Percentiles rank a stretch among this genome's conserved stretches.
phyloP scores from a whole-genome alignment of 2,797 vertebrate species.

The Clarias fuscus region DNA sequence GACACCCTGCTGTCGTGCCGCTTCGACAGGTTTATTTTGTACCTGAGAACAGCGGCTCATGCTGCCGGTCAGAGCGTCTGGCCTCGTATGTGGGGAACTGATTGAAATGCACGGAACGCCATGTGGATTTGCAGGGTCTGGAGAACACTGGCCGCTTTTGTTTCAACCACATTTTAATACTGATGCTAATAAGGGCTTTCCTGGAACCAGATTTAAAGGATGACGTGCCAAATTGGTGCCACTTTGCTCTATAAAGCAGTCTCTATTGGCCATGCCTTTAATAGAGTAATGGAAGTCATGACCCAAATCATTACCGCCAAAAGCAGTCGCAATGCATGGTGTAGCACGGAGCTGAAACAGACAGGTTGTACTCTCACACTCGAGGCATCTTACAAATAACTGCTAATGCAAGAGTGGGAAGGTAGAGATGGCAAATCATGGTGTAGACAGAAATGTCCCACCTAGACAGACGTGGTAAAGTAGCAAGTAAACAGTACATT shows the following conservation, averaged over 20 bases:
- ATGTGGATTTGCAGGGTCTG: conserved; percentile 62
- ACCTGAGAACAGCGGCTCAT: conserved; percentile 54
- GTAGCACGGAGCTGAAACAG: background rate
- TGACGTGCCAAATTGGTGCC: conserved; percentile 21
- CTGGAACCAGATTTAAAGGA: conserved; percentile 52
- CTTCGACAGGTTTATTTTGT: conserved; percentile 49
- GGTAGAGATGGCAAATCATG: conserved; percentile 46
- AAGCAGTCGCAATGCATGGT: background rate
- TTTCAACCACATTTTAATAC: conserved; percentile 63
- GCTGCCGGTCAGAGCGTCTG: conserved; percentile 58
- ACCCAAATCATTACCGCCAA: background rate
- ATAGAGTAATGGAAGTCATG: background rate
- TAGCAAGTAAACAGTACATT: conserved; percentile 21
- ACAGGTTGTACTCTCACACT: conserved; percentile 45
- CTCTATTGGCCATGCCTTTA: conserved; percentile 1
- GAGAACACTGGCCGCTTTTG: conserved; percentile 71
- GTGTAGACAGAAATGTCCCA: conserved; percentile 53
- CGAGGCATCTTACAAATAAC: conserved; percentile 50
- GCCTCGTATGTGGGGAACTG: conserved; percentile 63
- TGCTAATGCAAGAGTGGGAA: conserved; percentile 45
- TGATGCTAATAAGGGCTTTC: conserved; percentile 52
- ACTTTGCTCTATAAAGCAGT: conserved; percentile 27
- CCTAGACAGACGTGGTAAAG: conserved; percentile 20
- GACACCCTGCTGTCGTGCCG: conserved; percentile 20
- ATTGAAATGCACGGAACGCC: conserved; percentile 74